Evolutionary conservation across 2,888 invertebrate genomes (phyloP).

Genomic region (Hyalella azteca): DNA sequence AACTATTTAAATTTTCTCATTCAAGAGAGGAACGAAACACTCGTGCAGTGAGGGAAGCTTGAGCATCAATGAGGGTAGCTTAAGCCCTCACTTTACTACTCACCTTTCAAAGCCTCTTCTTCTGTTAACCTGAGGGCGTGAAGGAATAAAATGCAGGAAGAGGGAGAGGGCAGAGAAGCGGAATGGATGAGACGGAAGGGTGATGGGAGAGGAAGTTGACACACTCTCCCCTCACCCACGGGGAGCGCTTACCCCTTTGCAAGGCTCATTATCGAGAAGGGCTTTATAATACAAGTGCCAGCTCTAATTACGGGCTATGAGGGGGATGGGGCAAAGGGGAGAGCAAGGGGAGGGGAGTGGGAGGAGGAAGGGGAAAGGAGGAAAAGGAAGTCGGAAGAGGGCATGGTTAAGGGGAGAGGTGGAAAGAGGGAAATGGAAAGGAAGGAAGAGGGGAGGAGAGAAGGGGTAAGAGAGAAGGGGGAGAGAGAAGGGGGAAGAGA

Average conservation of each 20-base stretch:
- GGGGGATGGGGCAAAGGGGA: neutral
- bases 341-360: neutral
- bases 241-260: neutral
- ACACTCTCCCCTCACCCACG: neutral
- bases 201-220: neutral
- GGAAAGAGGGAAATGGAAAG: neutral
- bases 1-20: too few species aligned
- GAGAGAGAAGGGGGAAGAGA: constrained; percentile 2
- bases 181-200: neutral
- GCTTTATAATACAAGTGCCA: neutral
- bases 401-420: neutral
- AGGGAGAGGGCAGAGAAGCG: neutral
- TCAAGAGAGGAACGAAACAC: too few species aligned
- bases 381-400: neutral
- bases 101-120: neutral
- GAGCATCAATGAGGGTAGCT: too few species aligned
- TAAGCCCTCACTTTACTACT: neutral
- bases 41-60: too few species aligned
- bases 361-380: neutral
- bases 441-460: neutral
- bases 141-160: neutral
- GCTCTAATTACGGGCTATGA: neutral
- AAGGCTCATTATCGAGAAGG: neutral
- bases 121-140: neutral
- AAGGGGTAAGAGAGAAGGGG: neutral